Percentiles rank a stretch among this genome's conserved stretches.
Conservation (phyloP, 2,113 vertebrate genomes). For the Psammodynastes pulverulentus region DNA sequence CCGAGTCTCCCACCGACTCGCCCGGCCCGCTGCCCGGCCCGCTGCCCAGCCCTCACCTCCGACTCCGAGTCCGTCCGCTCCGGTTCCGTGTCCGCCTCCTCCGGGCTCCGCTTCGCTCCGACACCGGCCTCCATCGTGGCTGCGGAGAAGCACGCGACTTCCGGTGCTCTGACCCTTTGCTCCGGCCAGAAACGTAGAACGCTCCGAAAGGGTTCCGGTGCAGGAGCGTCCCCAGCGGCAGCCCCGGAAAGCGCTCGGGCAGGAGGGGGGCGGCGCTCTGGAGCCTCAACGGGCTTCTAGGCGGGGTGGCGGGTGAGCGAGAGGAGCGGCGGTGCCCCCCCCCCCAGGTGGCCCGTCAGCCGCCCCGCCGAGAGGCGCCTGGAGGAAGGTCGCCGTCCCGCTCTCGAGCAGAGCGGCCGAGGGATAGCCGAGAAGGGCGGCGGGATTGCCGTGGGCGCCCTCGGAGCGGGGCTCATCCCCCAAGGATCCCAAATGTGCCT, state of each 20-base stretch:
- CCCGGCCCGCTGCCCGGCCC: accelerated
- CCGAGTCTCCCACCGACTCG: neutral
- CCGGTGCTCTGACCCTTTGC: neutral
- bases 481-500: neutral
- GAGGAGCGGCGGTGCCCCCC: neutral
- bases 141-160: neutral
- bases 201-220: neutral
- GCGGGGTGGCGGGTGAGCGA: accelerated
- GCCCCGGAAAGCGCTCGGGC: neutral
- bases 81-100: neutral
- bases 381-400: neutral
- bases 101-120: too few relatives aligned
- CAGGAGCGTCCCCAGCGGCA: neutral
- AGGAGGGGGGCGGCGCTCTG: neutral
- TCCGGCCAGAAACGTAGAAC: neutral
- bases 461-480: neutral
- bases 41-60: too few relatives aligned
- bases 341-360: conserved; percentile 72
- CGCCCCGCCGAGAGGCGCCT: conserved; percentile 74
- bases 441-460: neutral
- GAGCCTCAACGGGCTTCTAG: neutral
- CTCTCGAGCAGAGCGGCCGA: neutral
- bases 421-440: too few relatives aligned
- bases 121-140: neutral
- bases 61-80: neutral